phyloP scores from a whole-genome alignment of 2,113 vertebrate species.

The cat (Felis catus) region DNA sequence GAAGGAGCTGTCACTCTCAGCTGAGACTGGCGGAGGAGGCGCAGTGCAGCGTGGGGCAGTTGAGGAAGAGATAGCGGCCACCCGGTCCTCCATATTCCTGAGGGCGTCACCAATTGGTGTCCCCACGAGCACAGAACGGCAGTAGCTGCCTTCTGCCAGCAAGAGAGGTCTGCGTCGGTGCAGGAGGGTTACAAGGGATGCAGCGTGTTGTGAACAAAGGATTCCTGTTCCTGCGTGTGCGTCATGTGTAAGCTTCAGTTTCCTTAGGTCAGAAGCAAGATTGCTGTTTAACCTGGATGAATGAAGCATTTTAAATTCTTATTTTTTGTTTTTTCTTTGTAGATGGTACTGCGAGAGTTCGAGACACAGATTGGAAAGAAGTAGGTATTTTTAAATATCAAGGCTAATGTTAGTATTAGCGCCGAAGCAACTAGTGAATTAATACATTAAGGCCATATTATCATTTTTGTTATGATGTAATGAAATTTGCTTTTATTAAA shows the following conservation, averaged over 20 bases:
- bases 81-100: accelerated
- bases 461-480: neutral
- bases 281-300: neutral
- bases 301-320: neutral
- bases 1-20: neutral
- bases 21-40: neutral
- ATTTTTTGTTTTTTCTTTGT: conserved; percentile 66
- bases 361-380: conserved; percentile 89
- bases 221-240: neutral
- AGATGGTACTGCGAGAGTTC: conserved; percentile 83
- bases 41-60: neutral
- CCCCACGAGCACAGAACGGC: neutral
- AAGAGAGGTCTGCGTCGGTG: neutral
- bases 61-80: neutral
- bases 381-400: conserved; percentile 80
- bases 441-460: neutral
- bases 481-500: conserved; percentile 10
- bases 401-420: neutral
- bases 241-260: neutral
- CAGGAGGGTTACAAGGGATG: neutral
- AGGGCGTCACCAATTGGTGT: neutral
- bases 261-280: neutral
- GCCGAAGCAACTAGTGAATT: neutral
- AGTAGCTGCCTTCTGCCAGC: neutral
- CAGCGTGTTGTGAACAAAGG: too few relatives aligned